phyloP scores from a whole-genome alignment of 2,113 vertebrate genomes.

The Corythoichthys intestinalis region DNA sequence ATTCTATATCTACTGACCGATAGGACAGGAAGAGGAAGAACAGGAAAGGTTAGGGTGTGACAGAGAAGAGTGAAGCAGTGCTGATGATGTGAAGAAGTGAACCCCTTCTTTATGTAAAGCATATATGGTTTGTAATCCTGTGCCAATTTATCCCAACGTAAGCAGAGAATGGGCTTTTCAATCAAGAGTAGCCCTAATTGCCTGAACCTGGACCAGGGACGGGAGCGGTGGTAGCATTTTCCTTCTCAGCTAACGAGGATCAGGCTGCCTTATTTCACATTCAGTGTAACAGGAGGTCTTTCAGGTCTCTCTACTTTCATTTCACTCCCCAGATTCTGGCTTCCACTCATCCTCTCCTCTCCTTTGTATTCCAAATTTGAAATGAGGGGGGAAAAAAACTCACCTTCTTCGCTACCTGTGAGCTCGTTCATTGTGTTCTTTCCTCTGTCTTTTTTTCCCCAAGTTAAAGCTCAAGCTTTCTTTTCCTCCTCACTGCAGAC shows the following conservation, averaged over 20 bases:
- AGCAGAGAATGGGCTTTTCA: neutral
- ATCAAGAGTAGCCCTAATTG: neutral
- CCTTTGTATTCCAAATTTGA: constrained; percentile 28
- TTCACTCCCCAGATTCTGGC: constrained; percentile 15
- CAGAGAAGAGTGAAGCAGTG: no score
- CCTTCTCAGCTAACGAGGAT: constrained; percentile 1
- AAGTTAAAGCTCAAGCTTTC: constrained; percentile 16
- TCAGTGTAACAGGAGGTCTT: constrained; percentile 35
- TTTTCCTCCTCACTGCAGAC: constrained; percentile 4
- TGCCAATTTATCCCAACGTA: neutral
- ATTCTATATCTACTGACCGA: no score
- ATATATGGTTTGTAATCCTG: neutral
- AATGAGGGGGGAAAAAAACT: neutral
- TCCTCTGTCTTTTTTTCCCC: neutral
- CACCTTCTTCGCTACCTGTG: constrained; percentile 28
- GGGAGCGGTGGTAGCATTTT: neutral
- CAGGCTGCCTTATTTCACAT: constrained; percentile 34
- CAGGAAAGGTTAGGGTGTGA: no score
- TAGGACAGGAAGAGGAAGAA: no score
- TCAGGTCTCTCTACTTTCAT: constrained; percentile 21
- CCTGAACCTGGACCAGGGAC: neutral
- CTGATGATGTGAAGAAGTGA: no score
- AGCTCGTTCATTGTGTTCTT: constrained; percentile 21
- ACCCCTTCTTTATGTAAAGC: neutral
- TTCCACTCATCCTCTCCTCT: constrained; percentile 25